Percentiles rank a stretch among this genome's conserved stretches.
Evolutionary conservation across 1,140 invertebrate species (phyloP).

Genomic region (Babylonia areolata): DNA sequence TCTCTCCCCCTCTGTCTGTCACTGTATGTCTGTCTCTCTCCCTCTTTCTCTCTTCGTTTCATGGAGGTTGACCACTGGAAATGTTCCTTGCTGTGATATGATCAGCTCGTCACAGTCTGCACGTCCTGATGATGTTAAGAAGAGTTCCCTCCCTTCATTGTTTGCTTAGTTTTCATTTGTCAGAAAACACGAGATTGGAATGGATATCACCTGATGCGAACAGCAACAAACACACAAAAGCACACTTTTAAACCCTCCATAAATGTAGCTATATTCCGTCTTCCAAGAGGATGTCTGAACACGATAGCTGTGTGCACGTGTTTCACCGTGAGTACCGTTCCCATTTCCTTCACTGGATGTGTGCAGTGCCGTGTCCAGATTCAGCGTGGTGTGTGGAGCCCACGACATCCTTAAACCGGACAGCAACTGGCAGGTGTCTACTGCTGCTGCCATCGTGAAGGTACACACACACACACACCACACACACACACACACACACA

Average conservation of each 20-base stretch:
- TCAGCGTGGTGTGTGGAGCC: conserved; percentile 34
- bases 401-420: conserved; percentile 21
- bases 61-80: too few species aligned
- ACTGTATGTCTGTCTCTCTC: not conserved
- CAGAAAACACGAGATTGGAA: too few species aligned
- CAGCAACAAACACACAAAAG: not conserved
- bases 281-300: too few species aligned
- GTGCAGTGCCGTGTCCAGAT: not conserved
- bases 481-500: not conserved
- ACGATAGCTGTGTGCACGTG: too few species aligned
- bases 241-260: not conserved
- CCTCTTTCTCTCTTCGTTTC: not conserved
- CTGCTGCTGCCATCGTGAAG: not conserved
- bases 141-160: too few species aligned
- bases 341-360: not conserved
- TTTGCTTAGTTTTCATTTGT: too few species aligned
- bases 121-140: too few species aligned
- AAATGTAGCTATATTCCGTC: too few species aligned
- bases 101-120: too few species aligned
- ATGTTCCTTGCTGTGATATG: too few species aligned
- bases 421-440: conserved; percentile 11
- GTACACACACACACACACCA: conserved; percentile 22
- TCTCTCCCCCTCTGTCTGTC: not conserved
- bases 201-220: too few species aligned
- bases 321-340: too few species aligned